Percentiles rank a stretch among this genome's conserved stretches.
phyloP scores from a whole-genome alignment of 2,888 invertebrate genomes.

The Eudasyphora cyanicolor region DNA sequence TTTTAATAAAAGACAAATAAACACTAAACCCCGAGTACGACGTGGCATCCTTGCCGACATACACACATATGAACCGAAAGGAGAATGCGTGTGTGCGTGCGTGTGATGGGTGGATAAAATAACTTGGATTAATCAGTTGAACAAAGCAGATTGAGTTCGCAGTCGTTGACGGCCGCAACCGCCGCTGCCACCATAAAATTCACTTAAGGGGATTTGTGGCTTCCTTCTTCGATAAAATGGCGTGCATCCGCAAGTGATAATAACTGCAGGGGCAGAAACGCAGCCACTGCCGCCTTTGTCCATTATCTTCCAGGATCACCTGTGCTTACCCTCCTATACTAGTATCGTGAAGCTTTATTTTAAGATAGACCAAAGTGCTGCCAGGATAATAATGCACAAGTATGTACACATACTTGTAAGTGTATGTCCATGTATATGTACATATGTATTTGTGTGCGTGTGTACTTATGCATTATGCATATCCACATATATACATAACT shows the following conservation, averaged over 20 bases:
- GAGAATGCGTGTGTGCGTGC: not conserved
- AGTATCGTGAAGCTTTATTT: too few relatives aligned
- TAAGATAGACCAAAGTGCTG: too few relatives aligned
- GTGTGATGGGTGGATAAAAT: not conserved
- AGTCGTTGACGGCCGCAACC: not conserved
- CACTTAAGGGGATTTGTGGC: constrained; percentile 57
- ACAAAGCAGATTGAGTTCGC: constrained; percentile 47
- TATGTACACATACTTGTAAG: too few relatives aligned
- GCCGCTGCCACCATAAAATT: constrained; percentile 52
- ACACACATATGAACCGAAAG: not conserved
- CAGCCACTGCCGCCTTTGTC: too few relatives aligned
- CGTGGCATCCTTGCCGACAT: not conserved
- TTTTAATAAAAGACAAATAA: constrained; percentile 42
- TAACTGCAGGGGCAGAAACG: not conserved
- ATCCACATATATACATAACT: too few relatives aligned
- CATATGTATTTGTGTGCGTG: too few relatives aligned
- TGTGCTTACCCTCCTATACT: too few relatives aligned
- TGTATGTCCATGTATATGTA: too few relatives aligned
- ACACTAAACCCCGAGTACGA: constrained; percentile 1
- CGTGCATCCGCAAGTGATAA: constrained; percentile 56
- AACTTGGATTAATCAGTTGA: constrained; percentile 59
- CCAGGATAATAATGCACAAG: too few relatives aligned
- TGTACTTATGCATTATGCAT: too few relatives aligned
- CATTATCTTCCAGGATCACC: too few relatives aligned
- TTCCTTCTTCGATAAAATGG: constrained; percentile 52